Evolutionary conservation across 2,888 invertebrate genomes (phyloP), one percentile per base, ranked within the genome.

Genomic region (Dolomedes plantarius): DNA sequence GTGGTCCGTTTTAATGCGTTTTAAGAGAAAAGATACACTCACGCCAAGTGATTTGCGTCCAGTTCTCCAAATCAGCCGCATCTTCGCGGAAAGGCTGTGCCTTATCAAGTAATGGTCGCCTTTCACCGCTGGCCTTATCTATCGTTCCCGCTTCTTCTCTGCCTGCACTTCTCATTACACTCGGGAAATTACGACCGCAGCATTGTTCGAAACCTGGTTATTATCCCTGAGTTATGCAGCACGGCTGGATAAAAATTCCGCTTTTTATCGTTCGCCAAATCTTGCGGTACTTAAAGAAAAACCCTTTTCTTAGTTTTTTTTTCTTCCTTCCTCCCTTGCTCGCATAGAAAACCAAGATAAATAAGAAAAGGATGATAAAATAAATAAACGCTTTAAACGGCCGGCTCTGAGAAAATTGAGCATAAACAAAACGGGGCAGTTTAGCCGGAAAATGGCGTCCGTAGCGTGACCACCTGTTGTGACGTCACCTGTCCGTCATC

Each of bases 401-500:
- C n/a, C n/a, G n/a, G n/a, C n/a, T n/a, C n/a, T n/a, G n/a, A n/a
- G n/a, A n/a, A n/a, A n/a, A n/a, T n/a, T n/a, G n/a, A n/a, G n/a
- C n/a, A 46, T 16, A 46, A 46, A 46, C n/a, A 46, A 46, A 46
- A 46, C 9, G 2, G n/a, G 6, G 46, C 46, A 16, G 46, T 46
- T 56, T 56, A 11, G 23, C 23, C 19, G 23, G 56, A 56, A 56
- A 56, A 56, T 56, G 23, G 56, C 56, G 11, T 36, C 23, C 77
- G 31, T 28, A 68, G 72, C 72, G 72, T 83, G 65, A 77, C 77
- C 83, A 83, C 83, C 83, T 83, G 83, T 83, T 77, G 72, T 83
- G 83, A 77, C 83, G 77, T 83, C 76, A 83, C 65, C 76, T 50
- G 72, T 64, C 83, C 83, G 76, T 82, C 82, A 82, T 76, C 82